These are phyloP conservation scores for Pantherophis vulpinus DNA, from an alignment of 2,797 vertebrate species.

Conservation along the genomic window DNA sequence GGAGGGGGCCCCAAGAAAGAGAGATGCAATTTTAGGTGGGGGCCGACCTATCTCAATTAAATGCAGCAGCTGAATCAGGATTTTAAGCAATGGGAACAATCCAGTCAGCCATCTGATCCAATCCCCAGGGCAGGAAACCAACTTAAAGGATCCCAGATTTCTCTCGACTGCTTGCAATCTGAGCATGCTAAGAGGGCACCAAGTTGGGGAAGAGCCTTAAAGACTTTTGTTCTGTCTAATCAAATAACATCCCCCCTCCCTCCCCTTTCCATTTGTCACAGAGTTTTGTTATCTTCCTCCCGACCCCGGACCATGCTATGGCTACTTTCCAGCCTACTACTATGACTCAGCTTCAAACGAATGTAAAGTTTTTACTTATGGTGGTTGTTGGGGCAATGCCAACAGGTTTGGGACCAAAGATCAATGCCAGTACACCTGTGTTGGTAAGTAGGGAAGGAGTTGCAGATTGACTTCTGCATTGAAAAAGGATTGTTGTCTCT, in stretches of 20 bases:
- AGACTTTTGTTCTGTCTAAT: not conserved
- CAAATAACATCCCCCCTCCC: no score
- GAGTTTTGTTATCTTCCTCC: not conserved
- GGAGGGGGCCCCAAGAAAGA: not conserved
- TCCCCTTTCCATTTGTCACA: not conserved
- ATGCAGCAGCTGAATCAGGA: not conserved
- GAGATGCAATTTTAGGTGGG: not conserved
- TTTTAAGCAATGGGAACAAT: not conserved
- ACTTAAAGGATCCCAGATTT: fast-evolving
- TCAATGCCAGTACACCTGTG: no score
- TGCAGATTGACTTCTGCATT: no score
- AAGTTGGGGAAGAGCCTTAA: not conserved
- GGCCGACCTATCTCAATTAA: fast-evolving
- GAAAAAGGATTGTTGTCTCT: no score
- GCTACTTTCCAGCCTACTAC: no score
- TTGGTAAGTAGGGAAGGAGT: no score
- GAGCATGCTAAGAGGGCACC: not conserved
- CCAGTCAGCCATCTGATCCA: not conserved
- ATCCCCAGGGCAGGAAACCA: not conserved
- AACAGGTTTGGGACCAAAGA: no score
- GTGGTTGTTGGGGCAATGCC: no score
- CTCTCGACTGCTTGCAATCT: not conserved
- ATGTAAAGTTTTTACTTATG: no score
- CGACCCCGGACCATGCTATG: no score
- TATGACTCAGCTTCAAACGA: no score